Percentiles rank a stretch among this genome's conserved stretches.
These are phyloP conservation scores for Coregonus clupeaformis DNA, from an alignment of 2,113 vertebrate genomes.

Conservation along the genomic window DNA sequence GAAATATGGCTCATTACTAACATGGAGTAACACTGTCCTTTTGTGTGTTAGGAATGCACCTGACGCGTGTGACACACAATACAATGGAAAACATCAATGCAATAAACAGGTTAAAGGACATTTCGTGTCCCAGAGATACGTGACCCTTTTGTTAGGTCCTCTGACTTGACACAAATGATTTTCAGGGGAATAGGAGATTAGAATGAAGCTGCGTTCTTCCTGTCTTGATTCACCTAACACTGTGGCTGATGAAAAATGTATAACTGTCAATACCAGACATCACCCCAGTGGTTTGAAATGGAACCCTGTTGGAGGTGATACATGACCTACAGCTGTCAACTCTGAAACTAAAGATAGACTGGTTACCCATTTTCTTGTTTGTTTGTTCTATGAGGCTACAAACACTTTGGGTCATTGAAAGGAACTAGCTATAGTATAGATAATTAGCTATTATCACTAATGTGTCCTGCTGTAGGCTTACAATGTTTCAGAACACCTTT, in stretches of 20 bases:
- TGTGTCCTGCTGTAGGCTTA: no score
- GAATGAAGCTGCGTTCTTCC: background rate
- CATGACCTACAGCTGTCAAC: no score
- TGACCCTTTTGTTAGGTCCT: background rate
- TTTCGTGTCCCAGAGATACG: no score
- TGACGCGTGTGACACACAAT: background rate
- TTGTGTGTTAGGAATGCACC: constrained; percentile 4
- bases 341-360: no score
- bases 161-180: background rate
- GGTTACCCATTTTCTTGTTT: no score
- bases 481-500: background rate
- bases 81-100: background rate
- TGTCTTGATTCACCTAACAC: constrained; percentile 14
- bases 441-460: no score
- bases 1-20: no score
- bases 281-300: background rate
- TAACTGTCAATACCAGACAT: background rate
- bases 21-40: no score
- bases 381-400: no score
- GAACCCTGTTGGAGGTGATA: background rate
- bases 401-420: no score
- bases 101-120: background rate
- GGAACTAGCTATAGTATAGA: no score
- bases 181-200: background rate
- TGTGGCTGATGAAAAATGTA: constrained; percentile 12